Conservation (phyloP, 2,888 invertebrate genomes). For the Trachelus iudaicus region DNA sequence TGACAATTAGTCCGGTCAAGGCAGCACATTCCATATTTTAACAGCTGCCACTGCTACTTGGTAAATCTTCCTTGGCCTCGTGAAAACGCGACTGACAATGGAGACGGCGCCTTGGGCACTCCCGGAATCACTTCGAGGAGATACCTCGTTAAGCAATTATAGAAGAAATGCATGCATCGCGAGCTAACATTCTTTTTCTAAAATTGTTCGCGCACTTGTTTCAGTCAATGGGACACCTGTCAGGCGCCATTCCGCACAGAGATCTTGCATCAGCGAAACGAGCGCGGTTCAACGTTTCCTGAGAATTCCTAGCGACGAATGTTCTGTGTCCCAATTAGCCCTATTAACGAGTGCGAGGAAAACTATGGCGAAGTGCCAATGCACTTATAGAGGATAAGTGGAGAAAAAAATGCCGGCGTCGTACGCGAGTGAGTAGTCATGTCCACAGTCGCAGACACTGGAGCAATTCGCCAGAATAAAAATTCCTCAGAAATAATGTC, state of each 20-base stretch:
- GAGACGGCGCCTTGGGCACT: background rate
- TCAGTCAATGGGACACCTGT: background rate
- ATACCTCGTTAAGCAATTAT: background rate
- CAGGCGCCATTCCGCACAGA: background rate
- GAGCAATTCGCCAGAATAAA: background rate
- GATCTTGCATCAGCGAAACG: background rate
- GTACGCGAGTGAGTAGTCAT: background rate
- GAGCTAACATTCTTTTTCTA: background rate
- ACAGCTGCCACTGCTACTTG: background rate
- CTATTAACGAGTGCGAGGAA: background rate
- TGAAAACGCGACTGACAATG: background rate
- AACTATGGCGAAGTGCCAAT: background rate
- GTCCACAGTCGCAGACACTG: background rate
- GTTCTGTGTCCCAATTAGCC: background rate
- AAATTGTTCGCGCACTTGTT: background rate
- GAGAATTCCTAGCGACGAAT: background rate
- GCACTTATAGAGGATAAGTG: background rate
- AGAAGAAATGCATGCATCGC: background rate
- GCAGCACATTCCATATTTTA: background rate
- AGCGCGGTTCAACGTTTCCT: background rate
- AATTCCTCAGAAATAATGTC: background rate
- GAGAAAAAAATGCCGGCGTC: background rate
- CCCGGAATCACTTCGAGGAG: background rate
- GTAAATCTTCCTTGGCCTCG: background rate
- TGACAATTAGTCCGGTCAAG: background rate